Conservation (phyloP, 2,797 vertebrate genomes). For the Falco biarmicus region DNA sequence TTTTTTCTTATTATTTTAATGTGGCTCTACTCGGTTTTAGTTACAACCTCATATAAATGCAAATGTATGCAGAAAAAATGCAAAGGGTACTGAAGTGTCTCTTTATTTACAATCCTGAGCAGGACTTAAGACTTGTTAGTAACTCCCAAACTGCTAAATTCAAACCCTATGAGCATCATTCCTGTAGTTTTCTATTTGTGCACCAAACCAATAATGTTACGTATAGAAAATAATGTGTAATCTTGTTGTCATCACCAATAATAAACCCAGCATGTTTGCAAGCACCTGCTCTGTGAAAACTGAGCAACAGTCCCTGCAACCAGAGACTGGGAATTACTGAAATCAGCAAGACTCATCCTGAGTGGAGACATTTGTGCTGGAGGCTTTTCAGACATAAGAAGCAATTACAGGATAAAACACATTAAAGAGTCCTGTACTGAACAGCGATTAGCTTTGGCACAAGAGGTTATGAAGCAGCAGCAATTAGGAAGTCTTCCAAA, state of each 20-base stretch:
- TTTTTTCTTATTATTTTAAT: not conserved
- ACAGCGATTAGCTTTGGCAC: not conserved
- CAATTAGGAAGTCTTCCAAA: slow-evolving; percentile 30
- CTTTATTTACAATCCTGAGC: slow-evolving; percentile 18
- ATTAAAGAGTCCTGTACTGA: not conserved
- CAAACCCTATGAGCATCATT: not conserved
- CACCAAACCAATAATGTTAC: not conserved
- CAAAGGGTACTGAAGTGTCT: not conserved
- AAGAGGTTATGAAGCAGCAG: slow-evolving; percentile 16
- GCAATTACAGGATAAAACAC: not conserved
- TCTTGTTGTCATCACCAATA: not conserved
- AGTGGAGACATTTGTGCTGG: not conserved
- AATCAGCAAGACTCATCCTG: not conserved
- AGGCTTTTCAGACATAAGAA: slow-evolving; percentile 15
- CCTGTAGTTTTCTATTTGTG: not conserved
- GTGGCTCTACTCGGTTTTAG: not conserved
- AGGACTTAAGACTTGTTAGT: not conserved
- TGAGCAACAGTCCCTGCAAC: not conserved
- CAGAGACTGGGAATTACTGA: not conserved
- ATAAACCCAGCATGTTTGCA: not conserved
- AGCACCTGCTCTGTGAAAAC: not conserved
- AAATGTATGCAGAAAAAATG: not conserved
- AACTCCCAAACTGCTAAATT: not conserved
- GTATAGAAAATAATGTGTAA: not conserved
- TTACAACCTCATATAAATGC: not conserved